Base-by-base conservation (phyloP, 2,888 invertebrate genomes). In the Cryptus armator region DNA sequence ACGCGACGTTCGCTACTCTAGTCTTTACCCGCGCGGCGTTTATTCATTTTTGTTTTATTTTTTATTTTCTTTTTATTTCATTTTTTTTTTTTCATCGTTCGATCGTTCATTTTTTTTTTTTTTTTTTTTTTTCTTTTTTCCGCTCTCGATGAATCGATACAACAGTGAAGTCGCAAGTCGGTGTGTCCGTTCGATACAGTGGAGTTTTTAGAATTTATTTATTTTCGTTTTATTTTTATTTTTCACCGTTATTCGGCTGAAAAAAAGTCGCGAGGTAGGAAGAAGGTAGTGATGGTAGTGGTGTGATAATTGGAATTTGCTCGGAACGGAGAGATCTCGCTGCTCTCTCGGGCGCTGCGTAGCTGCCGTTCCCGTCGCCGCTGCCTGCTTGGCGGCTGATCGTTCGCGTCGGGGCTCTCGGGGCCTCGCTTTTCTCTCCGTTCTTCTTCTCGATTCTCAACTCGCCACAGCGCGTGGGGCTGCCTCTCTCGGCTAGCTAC, bases 371-470 rank as follows among this genome's bases (percentile, higher is more conserved):
- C 85, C 87, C 81, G 75, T 83, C 75, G 75, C 82, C 84, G 86
- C 84, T 87, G 81, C 64, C 44, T 81, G 66, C 43, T 71, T 85
- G 86, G 88, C 86, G 86, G 86, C 85, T 85, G 82, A 83, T 83
- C 87, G 87, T 88, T 86, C 87, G 86, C 87, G 86, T 87, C 86
- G 66, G 75, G 32, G 77, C 76, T 72, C 70, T 71, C 56, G 9
- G 44, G 19, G 66, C 59, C 53, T 77, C 48, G 67, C 67, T 68
- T 67, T 83, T 76, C 51, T 81, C 75, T 59, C 51, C 51, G 81
- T 64, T 87, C 83, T 81, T 87, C 84, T 86, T 80, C 87, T 85
- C 83, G 86, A 43, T 77, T 66, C 71, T 72, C 78, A 19, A 64
- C n/a, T 56, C 67, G 24, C 16, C 62, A 44, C 16, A 29, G 32